phyloP scores from a whole-genome alignment of 1,140 invertebrate species.

The Acromyrmex heyeri region DNA sequence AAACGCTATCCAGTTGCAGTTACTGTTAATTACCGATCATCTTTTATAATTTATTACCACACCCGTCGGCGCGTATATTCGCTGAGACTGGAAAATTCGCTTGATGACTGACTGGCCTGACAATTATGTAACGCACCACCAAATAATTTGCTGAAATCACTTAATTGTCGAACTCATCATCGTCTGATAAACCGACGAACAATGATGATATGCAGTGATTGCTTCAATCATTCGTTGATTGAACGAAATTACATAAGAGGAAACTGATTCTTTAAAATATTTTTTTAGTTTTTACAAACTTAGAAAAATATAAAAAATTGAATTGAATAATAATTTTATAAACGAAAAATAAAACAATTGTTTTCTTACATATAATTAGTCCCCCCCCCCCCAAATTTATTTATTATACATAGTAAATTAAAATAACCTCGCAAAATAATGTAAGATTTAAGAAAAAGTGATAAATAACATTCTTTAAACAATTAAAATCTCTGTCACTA shows the following conservation, averaged over 20 bases:
- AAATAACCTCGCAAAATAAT: not conserved
- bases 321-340: not conserved
- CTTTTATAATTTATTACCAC: conserved; percentile 76
- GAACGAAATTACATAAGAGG: not conserved
- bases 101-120: conserved; percentile 71
- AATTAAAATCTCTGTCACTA: no score
- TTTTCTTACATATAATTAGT: not conserved
- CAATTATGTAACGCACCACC: conserved; percentile 74
- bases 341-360: not conserved
- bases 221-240: not conserved
- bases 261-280: not conserved
- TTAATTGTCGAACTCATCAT: conserved; percentile 55
- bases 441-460: not conserved
- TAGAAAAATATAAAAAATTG: not conserved
- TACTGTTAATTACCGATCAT: conserved; percentile 79
- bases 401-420: not conserved
- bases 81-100: conserved; percentile 33
- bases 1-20: conserved; percentile 76
- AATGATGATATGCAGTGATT: conserved; percentile 6
- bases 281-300: no score
- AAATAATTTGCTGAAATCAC: conserved; percentile 48
- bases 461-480: not conserved
- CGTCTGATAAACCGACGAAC: conserved; percentile 11
- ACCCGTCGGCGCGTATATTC: conserved; percentile 43
- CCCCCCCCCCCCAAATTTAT: not conserved